Evolutionary conservation across 2,888 invertebrate genomes (phyloP).

Genomic region (Mythimna impura): DNA sequence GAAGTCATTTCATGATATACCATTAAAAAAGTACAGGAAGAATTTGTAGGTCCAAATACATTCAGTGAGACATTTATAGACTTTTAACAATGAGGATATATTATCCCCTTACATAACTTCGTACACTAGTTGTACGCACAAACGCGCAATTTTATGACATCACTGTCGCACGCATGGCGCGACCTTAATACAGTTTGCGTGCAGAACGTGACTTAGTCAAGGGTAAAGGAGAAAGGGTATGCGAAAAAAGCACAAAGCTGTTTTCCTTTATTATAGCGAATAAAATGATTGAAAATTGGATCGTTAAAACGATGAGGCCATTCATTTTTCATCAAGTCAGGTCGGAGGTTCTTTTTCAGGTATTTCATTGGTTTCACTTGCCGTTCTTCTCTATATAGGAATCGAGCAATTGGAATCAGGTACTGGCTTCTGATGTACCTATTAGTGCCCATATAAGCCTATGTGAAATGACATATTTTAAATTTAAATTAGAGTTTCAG

Average conservation of each 20-base stretch:
- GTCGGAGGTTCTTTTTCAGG: no score
- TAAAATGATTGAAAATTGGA: not conserved
- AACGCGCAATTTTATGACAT: constrained; percentile 43
- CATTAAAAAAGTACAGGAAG: not conserved
- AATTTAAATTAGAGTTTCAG: no score
- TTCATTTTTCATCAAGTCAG: not conserved
- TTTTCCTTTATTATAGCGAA: not conserved
- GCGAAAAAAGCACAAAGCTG: not conserved
- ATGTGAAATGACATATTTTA: no score
- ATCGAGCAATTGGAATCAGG: no score
- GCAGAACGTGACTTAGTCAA: constrained; percentile 6
- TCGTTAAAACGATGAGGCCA: not conserved
- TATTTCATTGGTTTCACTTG: no score
- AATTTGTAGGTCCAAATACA: not conserved
- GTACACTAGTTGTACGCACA: constrained; percentile 21
- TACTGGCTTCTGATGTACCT: no score
- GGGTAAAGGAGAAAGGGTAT: not conserved
- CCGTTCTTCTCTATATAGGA: no score
- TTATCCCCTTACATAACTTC: constrained; percentile 3
- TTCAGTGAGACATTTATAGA: constrained; percentile 22
- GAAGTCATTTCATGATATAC: no score
- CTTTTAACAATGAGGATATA: constrained; percentile 35
- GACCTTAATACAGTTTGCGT: constrained; percentile 34
- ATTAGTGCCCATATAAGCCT: no score
- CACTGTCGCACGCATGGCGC: constrained; percentile 38